Base-by-base conservation (phyloP, 2,113 vertebrate genomes). In the Chloropsis hardwickii region DNA sequence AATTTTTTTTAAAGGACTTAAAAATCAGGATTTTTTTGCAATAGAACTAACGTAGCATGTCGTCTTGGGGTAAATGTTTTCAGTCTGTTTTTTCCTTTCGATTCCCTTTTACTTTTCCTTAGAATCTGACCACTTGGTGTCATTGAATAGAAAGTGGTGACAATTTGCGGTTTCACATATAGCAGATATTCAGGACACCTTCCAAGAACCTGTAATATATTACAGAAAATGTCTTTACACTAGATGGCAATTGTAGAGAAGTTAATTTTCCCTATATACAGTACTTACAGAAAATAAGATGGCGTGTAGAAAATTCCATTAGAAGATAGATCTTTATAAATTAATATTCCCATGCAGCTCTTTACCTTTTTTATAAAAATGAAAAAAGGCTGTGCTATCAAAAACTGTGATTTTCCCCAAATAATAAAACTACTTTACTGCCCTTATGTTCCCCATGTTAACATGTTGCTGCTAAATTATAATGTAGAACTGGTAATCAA, bases 391-490 rank as follows among this genome's bases (percentile, higher is more conserved):
- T 98, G 98, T 99, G 97, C 97, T 99, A 97, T 98, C 98, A 98
- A 98, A 98, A 99, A 98, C 98, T 99, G 98, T 99, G 98, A 99
- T 97, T 98, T 98, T 98, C 98, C 98, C 98, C 98, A 98, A 98
- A 98, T 98, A 98, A 97, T 98, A 98, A 99, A 99, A 99, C 98
- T 99, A 98, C 98, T 99, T 99, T 98, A 98, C 98, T 98, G 98
- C 98, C 98, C 98, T 98, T 93, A 97, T 98, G 98, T 98, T 98
- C 97, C 97, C 97, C 95, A 98, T 98, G 98, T 99, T 99, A 99
- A 99, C 99, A 98, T 98, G 98, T 99, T 99, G 99, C 99, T 99
- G 99, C 99, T 99, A 99, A 99, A 98, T 98, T 98, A 98, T 98
- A 98, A 97, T 98, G 98, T 99, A 99, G 98, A 99, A 97, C 98